Conservation (phyloP, 2,797 vertebrate species). For the Argya squamiceps region DNA sequence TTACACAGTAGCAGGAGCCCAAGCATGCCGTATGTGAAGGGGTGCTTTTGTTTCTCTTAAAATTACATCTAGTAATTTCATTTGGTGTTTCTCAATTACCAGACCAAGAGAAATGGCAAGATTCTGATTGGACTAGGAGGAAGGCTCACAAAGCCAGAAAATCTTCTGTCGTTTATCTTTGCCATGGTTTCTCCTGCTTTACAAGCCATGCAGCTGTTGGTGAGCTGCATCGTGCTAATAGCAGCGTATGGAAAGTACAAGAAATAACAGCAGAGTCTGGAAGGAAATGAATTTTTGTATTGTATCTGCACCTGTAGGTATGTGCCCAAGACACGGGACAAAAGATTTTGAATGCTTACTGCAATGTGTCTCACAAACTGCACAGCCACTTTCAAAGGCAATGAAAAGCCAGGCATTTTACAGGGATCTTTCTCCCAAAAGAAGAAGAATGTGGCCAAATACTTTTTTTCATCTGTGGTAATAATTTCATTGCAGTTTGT, state of each 20-base stretch:
- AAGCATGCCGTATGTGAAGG: fast-evolving
- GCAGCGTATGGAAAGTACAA: not conserved
- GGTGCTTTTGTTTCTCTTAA: not conserved
- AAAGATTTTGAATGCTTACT: not conserved
- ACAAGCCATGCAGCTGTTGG: not conserved
- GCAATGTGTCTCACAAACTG: not conserved
- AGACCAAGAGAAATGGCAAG: not conserved
- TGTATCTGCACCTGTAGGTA: fast-evolving
- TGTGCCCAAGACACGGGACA: not conserved
- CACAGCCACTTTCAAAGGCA: not conserved
- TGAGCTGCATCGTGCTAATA: not conserved
- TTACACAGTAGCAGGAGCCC: fast-evolving
- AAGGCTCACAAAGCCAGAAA: not conserved
- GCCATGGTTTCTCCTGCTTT: not conserved
- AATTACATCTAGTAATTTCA: not conserved
- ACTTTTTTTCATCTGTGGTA: not conserved
- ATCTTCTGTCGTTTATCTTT: not conserved
- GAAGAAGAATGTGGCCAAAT: not conserved
- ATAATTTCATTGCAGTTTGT: not conserved
- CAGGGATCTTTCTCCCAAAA: not conserved
- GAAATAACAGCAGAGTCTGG: not conserved
- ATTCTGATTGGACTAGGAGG: not conserved
- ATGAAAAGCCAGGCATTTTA: not conserved
- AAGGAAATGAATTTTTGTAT: not conserved
- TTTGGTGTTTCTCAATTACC: not conserved